Base-by-base conservation (phyloP, 2,113 vertebrate species). In the Leucoraja erinaceus region DNA sequence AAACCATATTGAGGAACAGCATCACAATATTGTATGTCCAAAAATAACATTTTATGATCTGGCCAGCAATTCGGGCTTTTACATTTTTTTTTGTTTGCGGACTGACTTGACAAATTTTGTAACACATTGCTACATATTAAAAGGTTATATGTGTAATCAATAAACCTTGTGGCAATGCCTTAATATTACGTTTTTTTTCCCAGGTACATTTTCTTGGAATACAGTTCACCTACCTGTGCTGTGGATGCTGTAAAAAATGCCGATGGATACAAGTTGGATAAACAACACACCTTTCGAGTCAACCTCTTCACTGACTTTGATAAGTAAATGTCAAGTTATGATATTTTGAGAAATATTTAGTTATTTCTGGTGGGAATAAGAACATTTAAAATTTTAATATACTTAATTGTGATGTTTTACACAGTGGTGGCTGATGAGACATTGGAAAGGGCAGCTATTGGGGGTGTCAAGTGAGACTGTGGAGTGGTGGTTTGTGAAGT, bases 281-380 rank as follows among this genome's bases (percentile, higher is more conserved):
- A 99, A 84, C 98, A 99, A 77, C 99, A 99, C 93, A 99, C 98
- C 0, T 99, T 99, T 94, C 96, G 98, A 93, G 98, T 99, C 94
- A 99, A 99, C 94, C 97, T 99, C 93, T 99, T 99, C 94, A 99
- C 98, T 0, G 99, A 99, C 86, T 99, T 99, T 93, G 98, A 99
- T 94, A 99, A 99, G 99, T 99, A 94, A 95, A 98, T 95, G 66
- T 68, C 31, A 38, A 76, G 20, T 79, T 77, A 66, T 79, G 47
- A 31, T 54, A 5, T 38, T 92, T 92, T 28, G 33, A 5, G 33
- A 2, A 47, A 47, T 38, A 74, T 3, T 61, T 74, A 5, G 20
- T 77, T 81, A 61, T 83, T 70, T 93, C 54, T 63, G 12, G 28
- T 83, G 3, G n/a, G 20, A 68, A 75, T n/a, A 5, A 14, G 47